These are phyloP conservation scores for Silvanus unidentatus DNA, from an alignment of 2,888 invertebrate genomes.

Conservation along the genomic window DNA sequence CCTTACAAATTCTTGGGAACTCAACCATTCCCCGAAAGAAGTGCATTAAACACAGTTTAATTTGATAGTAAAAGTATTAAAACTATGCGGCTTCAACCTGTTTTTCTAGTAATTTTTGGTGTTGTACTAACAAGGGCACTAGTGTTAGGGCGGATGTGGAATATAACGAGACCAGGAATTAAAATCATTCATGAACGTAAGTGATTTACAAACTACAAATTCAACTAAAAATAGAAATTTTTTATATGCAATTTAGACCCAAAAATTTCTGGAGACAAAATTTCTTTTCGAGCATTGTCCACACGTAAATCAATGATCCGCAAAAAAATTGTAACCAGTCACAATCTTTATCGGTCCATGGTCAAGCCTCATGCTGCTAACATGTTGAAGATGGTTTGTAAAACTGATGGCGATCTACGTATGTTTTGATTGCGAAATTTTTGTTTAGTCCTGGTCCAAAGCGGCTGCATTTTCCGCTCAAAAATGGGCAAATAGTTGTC, in stretches of 20 bases:
- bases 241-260: constrained; percentile 47
- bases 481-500: constrained; percentile 66
- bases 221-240: no score
- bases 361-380: constrained; percentile 72
- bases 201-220: no score
- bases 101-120: no score
- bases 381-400: constrained; percentile 66
- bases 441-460: constrained; percentile 63
- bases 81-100: no score
- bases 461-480: constrained; percentile 68
- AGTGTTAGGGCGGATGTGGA: no score
- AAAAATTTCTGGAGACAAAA: constrained; percentile 52
- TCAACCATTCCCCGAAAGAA: no score
- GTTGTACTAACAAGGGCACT: no score
- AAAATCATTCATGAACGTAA: neutral
- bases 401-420: neutral
- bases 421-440: constrained; percentile 1
- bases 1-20: no score
- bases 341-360: constrained; percentile 70
- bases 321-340: constrained; percentile 67
- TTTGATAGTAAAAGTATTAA: no score
- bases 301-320: constrained; percentile 57
- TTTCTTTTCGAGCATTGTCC: constrained; percentile 52
- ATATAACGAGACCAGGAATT: no score
- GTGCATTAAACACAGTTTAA: no score